phyloP scores from a whole-genome alignment of 2,113 vertebrate genomes.

The Pygoscelis antarcticus region DNA sequence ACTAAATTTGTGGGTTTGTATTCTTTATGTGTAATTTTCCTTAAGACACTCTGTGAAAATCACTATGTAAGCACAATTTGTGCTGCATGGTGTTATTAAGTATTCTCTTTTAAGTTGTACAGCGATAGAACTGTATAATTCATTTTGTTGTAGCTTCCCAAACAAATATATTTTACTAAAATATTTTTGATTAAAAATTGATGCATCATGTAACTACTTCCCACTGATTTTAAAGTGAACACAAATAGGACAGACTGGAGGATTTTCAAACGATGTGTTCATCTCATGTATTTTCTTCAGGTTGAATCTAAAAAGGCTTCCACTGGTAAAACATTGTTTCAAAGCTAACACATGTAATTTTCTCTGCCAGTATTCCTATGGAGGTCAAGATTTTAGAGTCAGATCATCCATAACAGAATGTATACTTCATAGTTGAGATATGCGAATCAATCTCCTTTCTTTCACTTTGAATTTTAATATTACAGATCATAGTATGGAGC shows the following conservation, averaged over 20 bases:
- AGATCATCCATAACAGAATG: background rate
- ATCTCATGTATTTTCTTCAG: background rate
- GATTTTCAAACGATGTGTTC: background rate
- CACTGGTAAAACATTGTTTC: background rate
- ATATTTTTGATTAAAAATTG: constrained; percentile 52
- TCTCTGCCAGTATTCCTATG: background rate
- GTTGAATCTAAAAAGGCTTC: background rate
- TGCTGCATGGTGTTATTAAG: constrained; percentile 47
- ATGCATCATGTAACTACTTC: constrained; percentile 16
- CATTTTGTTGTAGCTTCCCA: constrained; percentile 37
- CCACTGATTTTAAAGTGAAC: constrained; percentile 19
- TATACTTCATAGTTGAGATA: background rate
- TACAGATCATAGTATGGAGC: background rate
- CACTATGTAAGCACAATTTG: constrained; percentile 32
- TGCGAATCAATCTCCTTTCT: background rate
- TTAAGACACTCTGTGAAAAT: constrained; percentile 63
- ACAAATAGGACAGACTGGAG: background rate
- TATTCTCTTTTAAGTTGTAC: constrained; percentile 51
- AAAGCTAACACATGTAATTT: background rate
- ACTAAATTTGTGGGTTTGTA: constrained; percentile 38
- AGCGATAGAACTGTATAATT: constrained; percentile 56
- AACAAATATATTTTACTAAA: constrained; percentile 56
- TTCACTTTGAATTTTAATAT: background rate
- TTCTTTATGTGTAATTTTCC: constrained; percentile 51
- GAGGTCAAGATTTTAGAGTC: background rate